These are phyloP conservation scores for Volucella bombylans DNA, from an alignment of 2,888 invertebrate species.

Conservation along the genomic window DNA sequence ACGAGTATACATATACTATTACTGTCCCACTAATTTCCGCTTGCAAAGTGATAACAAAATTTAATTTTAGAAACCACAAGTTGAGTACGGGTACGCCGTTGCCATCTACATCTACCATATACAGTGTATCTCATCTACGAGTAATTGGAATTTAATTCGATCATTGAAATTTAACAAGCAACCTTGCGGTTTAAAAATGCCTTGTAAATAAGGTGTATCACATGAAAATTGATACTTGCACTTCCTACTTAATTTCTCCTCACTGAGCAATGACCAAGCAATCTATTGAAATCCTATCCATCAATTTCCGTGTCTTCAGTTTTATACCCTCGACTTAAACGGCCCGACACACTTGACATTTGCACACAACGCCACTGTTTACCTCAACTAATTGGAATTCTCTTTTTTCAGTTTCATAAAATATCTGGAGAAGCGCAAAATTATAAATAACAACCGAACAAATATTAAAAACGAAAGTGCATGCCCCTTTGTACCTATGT, in stretches of 20 bases:
- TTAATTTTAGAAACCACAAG: constrained; percentile 8
- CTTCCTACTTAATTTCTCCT: constrained; percentile 40
- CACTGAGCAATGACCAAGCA: constrained; percentile 24
- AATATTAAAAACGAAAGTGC: constrained; percentile 51
- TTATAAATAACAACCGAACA: constrained; percentile 19
- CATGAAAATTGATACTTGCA: constrained; percentile 39
- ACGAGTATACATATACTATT: not conserved
- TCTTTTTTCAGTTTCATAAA: constrained; percentile 8
- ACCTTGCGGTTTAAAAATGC: constrained; percentile 33
- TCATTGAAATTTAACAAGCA: constrained; percentile 11
- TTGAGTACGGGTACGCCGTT: not conserved
- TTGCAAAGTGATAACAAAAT: constrained; percentile 20
- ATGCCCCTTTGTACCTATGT: constrained; percentile 24
- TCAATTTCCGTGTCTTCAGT: constrained; percentile 36
- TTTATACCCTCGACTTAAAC: constrained; percentile 27
- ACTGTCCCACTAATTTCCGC: constrained; percentile 28
- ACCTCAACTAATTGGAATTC: constrained; percentile 47
- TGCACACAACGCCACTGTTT: constrained; percentile 29
- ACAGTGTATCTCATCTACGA: constrained; percentile 7
- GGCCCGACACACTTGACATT: constrained; percentile 28
- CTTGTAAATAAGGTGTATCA: not conserved
- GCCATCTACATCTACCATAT: not conserved
- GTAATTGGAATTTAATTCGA: constrained; percentile 46
- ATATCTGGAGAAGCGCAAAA: not conserved
- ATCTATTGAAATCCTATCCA: constrained; percentile 26